Evolutionary conservation across 1,140 invertebrate species (phyloP).

Genomic region (Drosophila ficusphila): DNA sequence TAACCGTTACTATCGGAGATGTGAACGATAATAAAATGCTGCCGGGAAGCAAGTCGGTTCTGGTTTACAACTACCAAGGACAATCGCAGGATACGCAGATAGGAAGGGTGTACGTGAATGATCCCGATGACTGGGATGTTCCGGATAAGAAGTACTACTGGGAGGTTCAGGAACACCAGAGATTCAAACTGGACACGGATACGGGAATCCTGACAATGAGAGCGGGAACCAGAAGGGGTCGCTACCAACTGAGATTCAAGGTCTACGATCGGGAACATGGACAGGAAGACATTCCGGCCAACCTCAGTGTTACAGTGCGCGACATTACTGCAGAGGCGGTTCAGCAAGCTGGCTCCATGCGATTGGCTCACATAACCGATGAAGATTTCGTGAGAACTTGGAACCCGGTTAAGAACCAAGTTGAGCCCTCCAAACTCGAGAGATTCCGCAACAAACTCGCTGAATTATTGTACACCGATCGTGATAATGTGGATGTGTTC

Average conservation of each 20-base stretch:
- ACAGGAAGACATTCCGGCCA: conserved; percentile 86
- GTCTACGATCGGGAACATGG: conserved; percentile 88
- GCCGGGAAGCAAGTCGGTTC: conserved; percentile 88
- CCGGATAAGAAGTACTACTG: conserved; percentile 89
- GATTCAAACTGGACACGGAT: conserved; percentile 87
- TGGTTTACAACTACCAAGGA: conserved; percentile 89
- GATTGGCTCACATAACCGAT: conserved; percentile 87
- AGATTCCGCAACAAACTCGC: conserved; percentile 86
- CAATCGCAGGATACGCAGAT: conserved; percentile 87
- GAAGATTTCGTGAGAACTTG: conserved; percentile 88
- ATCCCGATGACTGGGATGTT: conserved; percentile 90
- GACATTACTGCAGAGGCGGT: conserved; percentile 88
- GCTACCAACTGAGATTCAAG: conserved; percentile 87
- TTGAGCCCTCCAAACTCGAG: conserved; percentile 86
- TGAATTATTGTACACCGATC: conserved; percentile 85
- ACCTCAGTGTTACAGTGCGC: conserved; percentile 87
- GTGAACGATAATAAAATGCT: conserved; percentile 90
- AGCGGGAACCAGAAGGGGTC: conserved; percentile 86
- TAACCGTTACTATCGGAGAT: conserved; percentile 89
- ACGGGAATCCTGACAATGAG: conserved; percentile 89
- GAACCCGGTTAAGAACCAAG: conserved; percentile 84
- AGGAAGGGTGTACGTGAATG: conserved; percentile 89
- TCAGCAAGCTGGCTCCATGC: conserved; percentile 88
- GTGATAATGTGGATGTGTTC: conserved; percentile 88
- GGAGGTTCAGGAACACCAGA: conserved; percentile 85